Percentiles rank a stretch among this genome's conserved stretches.
phyloP scores from a whole-genome alignment of 2,797 vertebrate species.

The Lutjanus campechanus region DNA sequence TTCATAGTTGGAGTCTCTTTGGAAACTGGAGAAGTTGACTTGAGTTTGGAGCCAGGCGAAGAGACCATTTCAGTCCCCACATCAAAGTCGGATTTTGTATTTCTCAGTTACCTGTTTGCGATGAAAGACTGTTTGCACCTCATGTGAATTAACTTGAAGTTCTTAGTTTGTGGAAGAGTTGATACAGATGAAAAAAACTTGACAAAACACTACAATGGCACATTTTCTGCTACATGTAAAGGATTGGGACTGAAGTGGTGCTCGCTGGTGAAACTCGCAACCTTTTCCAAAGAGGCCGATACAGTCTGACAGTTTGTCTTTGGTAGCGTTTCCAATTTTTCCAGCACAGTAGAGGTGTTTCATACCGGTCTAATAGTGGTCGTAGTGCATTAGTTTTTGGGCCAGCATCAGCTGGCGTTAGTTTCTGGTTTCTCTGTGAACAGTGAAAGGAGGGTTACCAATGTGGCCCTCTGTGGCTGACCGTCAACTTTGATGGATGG shows the following conservation, averaged over 20 bases:
- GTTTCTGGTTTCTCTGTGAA: slow-evolving; percentile 87
- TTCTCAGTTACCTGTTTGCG: slow-evolving; percentile 36
- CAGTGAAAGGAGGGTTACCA: slow-evolving; percentile 81
- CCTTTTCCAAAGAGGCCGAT: slow-evolving; percentile 80
- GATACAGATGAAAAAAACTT: slow-evolving; percentile 35
- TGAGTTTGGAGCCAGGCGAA: slow-evolving; percentile 73
- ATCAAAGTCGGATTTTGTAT: slow-evolving; percentile 40
- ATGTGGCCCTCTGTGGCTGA: slow-evolving; percentile 79
- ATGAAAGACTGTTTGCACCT: slow-evolving; percentile 53
- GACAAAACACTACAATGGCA: slow-evolving; percentile 50
- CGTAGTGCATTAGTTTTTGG: slow-evolving; percentile 89
- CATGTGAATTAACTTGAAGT: slow-evolving; percentile 53
- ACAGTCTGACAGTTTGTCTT: slow-evolving; percentile 86
- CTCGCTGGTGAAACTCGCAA: slow-evolving; percentile 68
- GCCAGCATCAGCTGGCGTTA: slow-evolving; percentile 83
- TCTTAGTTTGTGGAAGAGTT: slow-evolving; percentile 47
- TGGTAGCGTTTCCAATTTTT: slow-evolving; percentile 88
- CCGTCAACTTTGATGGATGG: slow-evolving; percentile 81
- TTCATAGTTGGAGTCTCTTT: slow-evolving; percentile 84
- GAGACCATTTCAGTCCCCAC: slow-evolving; percentile 75
- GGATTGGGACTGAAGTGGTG: slow-evolving; percentile 75
- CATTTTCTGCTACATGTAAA: slow-evolving; percentile 66
- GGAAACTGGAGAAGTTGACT: slow-evolving; percentile 72
- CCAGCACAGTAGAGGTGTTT: slow-evolving; percentile 88
- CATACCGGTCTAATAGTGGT: slow-evolving; percentile 88